A percentile compares a stretch with the other conserved stretches of the same genome.
Conservation (phyloP, 2,888 invertebrate genomes). For the Opisthograptis luteolata region DNA sequence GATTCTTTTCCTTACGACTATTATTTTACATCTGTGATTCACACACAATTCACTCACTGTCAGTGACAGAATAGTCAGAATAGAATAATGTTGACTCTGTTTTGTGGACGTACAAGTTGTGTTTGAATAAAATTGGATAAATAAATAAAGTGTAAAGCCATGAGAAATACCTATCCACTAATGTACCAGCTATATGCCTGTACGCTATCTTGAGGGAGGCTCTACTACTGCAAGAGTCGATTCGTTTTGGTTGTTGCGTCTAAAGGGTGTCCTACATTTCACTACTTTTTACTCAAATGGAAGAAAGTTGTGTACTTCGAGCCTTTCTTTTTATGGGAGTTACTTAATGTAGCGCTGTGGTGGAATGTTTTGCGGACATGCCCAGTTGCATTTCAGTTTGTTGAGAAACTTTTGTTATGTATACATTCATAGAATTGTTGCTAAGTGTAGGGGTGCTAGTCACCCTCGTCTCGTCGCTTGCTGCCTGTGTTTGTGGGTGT, state of each 20-base stretch:
- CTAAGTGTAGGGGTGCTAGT: slow-evolving; percentile 74
- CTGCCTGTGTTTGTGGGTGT: slow-evolving; percentile 90
- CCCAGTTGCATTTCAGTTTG: slow-evolving; percentile 46
- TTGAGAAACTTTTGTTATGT: slow-evolving; percentile 72
- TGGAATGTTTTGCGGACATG: slow-evolving; percentile 55
- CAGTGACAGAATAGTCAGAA: background rate
- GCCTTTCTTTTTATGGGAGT: slow-evolving; percentile 67
- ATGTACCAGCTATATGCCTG: background rate
- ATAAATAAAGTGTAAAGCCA: background rate
- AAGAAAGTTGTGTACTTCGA: slow-evolving; percentile 70
- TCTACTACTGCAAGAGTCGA: background rate
- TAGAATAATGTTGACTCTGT: slow-evolving; percentile 27
- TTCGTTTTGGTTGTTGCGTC: slow-evolving; percentile 45
- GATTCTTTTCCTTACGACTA: too few relatives aligned
- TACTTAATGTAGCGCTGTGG: slow-evolving; percentile 60
- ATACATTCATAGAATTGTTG: slow-evolving; percentile 73
- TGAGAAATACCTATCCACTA: background rate
- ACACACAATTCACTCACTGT: too few relatives aligned
- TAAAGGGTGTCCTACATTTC: slow-evolving; percentile 74
- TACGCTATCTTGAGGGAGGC: background rate
- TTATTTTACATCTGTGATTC: too few relatives aligned
- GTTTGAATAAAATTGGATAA: background rate
- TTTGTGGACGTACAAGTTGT: slow-evolving; percentile 24
- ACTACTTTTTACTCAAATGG: slow-evolving; percentile 72
- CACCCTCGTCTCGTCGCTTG: slow-evolving; percentile 80